Evolutionary conservation across 1,140 invertebrate genomes (phyloP).

Genomic region (Apis cerana): DNA sequence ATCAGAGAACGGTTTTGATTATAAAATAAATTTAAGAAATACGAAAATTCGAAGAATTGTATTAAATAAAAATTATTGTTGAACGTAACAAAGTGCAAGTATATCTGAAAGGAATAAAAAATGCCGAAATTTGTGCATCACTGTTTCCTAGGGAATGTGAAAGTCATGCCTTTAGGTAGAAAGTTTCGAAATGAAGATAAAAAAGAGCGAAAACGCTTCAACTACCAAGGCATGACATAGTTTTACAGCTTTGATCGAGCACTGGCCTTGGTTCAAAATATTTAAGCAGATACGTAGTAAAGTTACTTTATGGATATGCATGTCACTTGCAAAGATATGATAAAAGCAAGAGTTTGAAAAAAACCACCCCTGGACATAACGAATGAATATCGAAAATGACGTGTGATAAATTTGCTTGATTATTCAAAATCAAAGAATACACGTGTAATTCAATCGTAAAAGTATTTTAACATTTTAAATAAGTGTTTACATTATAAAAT

Average conservation of each 20-base stretch:
- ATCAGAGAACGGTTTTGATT: too few species aligned
- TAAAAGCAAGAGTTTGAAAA: background rate
- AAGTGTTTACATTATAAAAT: too few species aligned
- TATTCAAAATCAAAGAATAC: too few species aligned
- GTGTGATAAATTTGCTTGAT: background rate
- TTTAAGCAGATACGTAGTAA: slow-evolving; percentile 23
- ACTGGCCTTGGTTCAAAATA: slow-evolving; percentile 32
- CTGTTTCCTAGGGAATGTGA: slow-evolving; percentile 9
- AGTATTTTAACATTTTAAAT: background rate
- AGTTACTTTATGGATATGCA: slow-evolving; percentile 13
- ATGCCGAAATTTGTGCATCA: background rate
- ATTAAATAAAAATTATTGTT: background rate
- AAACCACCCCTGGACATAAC: background rate
- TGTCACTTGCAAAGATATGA: background rate
- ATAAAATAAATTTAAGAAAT: too few species aligned
- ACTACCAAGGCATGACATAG: slow-evolving; percentile 29
- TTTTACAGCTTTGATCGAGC: slow-evolving; percentile 46
- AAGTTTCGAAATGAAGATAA: slow-evolving; percentile 26
- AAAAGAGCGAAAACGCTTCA: slow-evolving; percentile 11
- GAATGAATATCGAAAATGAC: background rate
- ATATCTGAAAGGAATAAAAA: background rate
- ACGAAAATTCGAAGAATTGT: background rate
- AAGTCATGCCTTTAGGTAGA: slow-evolving; percentile 10
- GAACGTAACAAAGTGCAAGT: background rate
- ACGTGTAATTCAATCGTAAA: background rate